phyloP scores from a whole-genome alignment of 2,888 invertebrate species.

The Habrosyne pyritoides region DNA sequence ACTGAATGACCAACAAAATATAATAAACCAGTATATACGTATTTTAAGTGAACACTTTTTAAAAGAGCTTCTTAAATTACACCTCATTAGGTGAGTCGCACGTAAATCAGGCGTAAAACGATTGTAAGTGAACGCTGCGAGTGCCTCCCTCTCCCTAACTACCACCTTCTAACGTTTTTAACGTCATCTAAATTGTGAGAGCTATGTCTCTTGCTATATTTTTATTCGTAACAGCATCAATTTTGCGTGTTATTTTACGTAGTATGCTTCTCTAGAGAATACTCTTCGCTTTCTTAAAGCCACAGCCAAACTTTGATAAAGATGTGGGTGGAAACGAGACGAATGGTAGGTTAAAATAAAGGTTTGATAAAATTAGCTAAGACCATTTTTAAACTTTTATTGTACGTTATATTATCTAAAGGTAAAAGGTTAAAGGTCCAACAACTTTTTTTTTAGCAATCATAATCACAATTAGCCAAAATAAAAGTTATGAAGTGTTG shows the following conservation, averaged over 20 bases:
- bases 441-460: too few species aligned
- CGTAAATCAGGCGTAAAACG: constrained; percentile 45
- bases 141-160: constrained; percentile 33
- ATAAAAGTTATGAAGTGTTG: too few species aligned
- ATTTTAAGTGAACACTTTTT: constrained; percentile 14
- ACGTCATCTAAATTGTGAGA: constrained; percentile 36
- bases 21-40: background rate
- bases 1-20: background rate
- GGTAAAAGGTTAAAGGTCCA: background rate
- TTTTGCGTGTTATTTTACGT: constrained; percentile 34
- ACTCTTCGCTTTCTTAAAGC: constrained; percentile 27
- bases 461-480: too few species aligned
- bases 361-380: background rate
- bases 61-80: constrained; percentile 32
- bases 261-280: constrained; percentile 28
- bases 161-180: constrained; percentile 36
- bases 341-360: background rate
- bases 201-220: constrained; percentile 28
- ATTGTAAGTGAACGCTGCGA: constrained; percentile 36
- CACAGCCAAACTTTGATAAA: background rate
- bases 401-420: background rate
- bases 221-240: constrained; percentile 32
- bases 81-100: constrained; percentile 41
- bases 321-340: background rate
- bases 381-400: background rate